Conservation (phyloP, 1,140 invertebrate genomes). For the Scaptomyza graminum region DNA sequence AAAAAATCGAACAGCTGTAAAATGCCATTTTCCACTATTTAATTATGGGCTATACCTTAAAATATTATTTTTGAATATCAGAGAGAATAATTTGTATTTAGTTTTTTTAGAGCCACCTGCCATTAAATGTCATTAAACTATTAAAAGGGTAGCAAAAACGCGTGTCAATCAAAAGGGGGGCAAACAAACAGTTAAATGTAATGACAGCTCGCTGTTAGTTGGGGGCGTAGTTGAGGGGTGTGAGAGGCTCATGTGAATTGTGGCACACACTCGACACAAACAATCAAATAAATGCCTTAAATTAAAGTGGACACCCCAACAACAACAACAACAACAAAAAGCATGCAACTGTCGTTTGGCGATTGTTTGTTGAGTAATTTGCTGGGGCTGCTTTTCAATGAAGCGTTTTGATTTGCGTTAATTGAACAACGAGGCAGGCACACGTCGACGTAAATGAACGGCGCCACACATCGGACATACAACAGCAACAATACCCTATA, state of each 20-base stretch:
- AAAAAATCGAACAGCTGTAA: no score
- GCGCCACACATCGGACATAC: slow-evolving; percentile 13
- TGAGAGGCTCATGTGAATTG: not conserved
- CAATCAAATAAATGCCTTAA: slow-evolving; percentile 21
- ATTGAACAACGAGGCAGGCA: slow-evolving; percentile 54
- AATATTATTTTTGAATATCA: no score
- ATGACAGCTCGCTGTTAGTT: slow-evolving; percentile 5
- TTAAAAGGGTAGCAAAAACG: not conserved
- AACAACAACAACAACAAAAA: not conserved
- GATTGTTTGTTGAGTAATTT: slow-evolving; percentile 50
- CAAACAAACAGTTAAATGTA: slow-evolving; percentile 32
- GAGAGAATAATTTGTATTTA: not conserved
- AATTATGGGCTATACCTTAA: no score
- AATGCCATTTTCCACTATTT: no score
- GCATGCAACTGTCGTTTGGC: slow-evolving; percentile 25
- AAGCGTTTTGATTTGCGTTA: slow-evolving; percentile 65
- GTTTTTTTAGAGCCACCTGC: slow-evolving; percentile 2
- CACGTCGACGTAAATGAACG: slow-evolving; percentile 45
- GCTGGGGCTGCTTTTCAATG: slow-evolving; percentile 30
- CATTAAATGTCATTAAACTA: not conserved
- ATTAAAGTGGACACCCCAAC: slow-evolving; percentile 17
- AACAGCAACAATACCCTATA: not conserved
- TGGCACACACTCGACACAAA: not conserved
- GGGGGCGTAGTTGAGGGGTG: not conserved
- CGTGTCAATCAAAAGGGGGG: slow-evolving; percentile 32